Base-by-base conservation (phyloP, 2,888 invertebrate genomes). In the Drosophila pullipes region DNA sequence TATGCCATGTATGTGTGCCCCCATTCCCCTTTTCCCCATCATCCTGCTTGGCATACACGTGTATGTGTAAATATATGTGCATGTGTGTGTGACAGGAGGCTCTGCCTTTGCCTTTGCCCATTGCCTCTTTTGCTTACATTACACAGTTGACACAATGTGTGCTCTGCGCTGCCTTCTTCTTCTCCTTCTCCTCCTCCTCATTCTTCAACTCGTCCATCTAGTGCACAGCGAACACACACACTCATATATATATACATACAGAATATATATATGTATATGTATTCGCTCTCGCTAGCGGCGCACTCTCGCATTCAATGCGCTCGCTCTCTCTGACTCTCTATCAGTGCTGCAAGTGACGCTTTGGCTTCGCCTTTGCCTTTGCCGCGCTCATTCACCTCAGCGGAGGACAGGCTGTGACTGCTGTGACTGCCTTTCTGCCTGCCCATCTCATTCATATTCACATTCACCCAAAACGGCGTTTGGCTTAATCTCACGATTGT, bases 401-500 rank as follows among this genome's bases (percentile, higher is more conserved):
- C 47, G 47, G 88, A 77, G 80, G 81, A 78, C 78, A 81, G 70
- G 68, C 79, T 81, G 74, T 79, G 78, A 80, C 78, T 79, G 68
- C 79, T 80, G 74, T 79, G 78, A 80, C 78, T 79, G 79, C 79
- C 72, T 78, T 78, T 75, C 78, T 58, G 58, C 76, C 75, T 79
- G 80, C 83, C 77, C 89, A 89, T 85, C 90, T 89, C 88, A 87
- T 87, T 87, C 90, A 87, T 87, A 87, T 89, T 90, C 87, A 88
- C 90, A 89, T 87, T 89, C 90, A 88, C 86, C 87, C 87, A 88
- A 88, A 88, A 89, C 90, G 88, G 84, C 90, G 89, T 88, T 88
- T 88, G 87, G 88, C 87, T 88, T 88, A 88, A 88, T 88, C 87
- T 88, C 87, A 88, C 90, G 88, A 86, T 89, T 86, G 89, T 90